These are phyloP conservation scores for Microplitis manilae DNA, from an alignment of 2,888 invertebrate genomes.

Conservation along the genomic window DNA sequence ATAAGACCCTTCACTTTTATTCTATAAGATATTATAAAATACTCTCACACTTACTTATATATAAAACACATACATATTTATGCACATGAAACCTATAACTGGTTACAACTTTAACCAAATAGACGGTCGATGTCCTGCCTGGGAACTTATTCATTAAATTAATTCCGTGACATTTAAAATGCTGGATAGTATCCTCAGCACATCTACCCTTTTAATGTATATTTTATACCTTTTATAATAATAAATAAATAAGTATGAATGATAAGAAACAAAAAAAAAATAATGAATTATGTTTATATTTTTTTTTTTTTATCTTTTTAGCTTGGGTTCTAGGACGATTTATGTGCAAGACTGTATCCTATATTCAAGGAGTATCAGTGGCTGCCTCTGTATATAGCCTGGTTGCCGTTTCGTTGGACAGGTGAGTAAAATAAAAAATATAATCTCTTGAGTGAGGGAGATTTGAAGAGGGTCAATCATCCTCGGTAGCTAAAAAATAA, in stretches of 20 bases:
- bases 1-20: slow-evolving; percentile 60
- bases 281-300: background rate
- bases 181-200: no score
- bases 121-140: background rate
- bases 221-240: background rate
- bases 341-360: slow-evolving; percentile 97
- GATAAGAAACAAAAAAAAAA: background rate
- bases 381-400: slow-evolving; percentile 96
- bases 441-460: background rate
- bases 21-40: slow-evolving; percentile 25
- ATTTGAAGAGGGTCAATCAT: slow-evolving; percentile 1
- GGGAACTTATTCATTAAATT: background rate
- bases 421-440: slow-evolving; percentile 75
- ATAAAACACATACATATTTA: slow-evolving; percentile 12
- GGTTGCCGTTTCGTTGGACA: slow-evolving; percentile 94
- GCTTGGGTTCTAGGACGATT: slow-evolving; percentile 96
- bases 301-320: slow-evolving; percentile 73
- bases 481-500: background rate
- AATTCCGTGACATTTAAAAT: background rate
- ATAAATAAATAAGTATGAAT: background rate
- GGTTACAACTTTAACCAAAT: no score
- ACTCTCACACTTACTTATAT: no score
- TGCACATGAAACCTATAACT: background rate
- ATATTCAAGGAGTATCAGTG: slow-evolving; percentile 95
- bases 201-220: no score